phyloP scores from a whole-genome alignment of 37 sponge, comb jelly and placozoan species.

The Spongilla lacustris region DNA sequence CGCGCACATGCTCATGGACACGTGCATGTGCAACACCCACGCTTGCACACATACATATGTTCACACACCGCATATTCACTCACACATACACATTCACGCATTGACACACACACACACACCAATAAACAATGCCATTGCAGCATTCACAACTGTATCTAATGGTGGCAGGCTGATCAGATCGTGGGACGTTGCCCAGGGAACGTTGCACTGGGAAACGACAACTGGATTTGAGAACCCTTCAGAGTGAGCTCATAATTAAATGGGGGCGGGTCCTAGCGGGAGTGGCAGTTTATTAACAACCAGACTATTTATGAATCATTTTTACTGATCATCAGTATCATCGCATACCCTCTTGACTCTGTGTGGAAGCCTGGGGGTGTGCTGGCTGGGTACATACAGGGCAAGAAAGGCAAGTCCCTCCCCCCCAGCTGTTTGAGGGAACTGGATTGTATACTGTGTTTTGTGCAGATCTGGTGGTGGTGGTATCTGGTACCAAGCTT shows the following conservation, averaged over 20 bases:
- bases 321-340: background rate
- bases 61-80: conserved; percentile 5
- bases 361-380: conserved; percentile 54
- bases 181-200: conserved; percentile 76
- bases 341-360: background rate
- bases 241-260: conserved; percentile 4
- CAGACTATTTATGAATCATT: background rate
- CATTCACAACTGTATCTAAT: conserved; percentile 68
- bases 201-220: conserved; percentile 71
- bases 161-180: conserved; percentile 55
- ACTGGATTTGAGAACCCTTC: background rate
- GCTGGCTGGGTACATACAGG: conserved; percentile 19
- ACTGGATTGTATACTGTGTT: background rate
- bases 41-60: conserved; percentile 7
- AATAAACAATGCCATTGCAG: background rate
- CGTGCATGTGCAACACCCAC: too few relatives aligned
- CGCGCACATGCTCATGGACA: too few relatives aligned
- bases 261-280: background rate
- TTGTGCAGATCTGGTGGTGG: conserved; percentile 8
- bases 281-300: background rate
- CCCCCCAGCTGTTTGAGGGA: too few relatives aligned
- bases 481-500: conserved; percentile 1
- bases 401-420: conserved; percentile 33
- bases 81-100: too few relatives aligned
- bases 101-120: too few relatives aligned